Percentiles rank a stretch among this genome's conserved stretches.
Conservation (phyloP, 2,797 vertebrate genomes). For the Crax fasciolata region DNA sequence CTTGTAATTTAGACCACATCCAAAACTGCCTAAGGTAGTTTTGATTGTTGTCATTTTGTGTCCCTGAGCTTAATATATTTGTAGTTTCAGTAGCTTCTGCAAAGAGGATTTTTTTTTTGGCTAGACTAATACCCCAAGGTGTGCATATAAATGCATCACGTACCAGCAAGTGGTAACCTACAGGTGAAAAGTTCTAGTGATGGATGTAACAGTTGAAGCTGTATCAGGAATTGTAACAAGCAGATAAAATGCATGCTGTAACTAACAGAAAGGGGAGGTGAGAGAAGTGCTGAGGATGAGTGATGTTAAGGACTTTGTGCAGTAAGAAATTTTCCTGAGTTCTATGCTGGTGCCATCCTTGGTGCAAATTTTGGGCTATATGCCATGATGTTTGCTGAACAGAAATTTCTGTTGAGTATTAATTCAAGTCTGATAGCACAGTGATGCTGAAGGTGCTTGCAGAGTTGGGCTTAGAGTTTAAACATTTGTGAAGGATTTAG, state of each 20-base stretch:
- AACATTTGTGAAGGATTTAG: not conserved
- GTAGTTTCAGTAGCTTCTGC: not conserved
- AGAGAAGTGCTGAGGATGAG: not conserved
- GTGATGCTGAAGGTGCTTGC: not conserved
- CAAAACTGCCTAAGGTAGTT: not conserved
- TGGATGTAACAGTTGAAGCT: not conserved
- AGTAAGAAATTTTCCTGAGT: not conserved
- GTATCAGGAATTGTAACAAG: not conserved
- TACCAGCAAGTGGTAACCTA: not conserved
- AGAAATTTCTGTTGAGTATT: not conserved
- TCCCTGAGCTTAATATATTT: not conserved
- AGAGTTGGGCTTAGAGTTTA: not conserved
- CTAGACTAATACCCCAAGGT: not conserved
- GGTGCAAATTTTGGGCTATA: not conserved
- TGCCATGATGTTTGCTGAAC: not conserved
- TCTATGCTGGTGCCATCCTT: not conserved
- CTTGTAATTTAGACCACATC: not conserved
- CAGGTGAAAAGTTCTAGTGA: not conserved
- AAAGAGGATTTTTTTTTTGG: not conserved
- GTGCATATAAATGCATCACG: accelerated
- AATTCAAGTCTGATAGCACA: not conserved
- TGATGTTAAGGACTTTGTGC: not conserved
- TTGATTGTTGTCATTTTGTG: not conserved
- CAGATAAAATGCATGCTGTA: not conserved
- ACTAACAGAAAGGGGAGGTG: not conserved